These are phyloP conservation scores for Acropora tenuis DNA, from an alignment of 64 coral and sea anemone genomes.

Conservation along the genomic window DNA sequence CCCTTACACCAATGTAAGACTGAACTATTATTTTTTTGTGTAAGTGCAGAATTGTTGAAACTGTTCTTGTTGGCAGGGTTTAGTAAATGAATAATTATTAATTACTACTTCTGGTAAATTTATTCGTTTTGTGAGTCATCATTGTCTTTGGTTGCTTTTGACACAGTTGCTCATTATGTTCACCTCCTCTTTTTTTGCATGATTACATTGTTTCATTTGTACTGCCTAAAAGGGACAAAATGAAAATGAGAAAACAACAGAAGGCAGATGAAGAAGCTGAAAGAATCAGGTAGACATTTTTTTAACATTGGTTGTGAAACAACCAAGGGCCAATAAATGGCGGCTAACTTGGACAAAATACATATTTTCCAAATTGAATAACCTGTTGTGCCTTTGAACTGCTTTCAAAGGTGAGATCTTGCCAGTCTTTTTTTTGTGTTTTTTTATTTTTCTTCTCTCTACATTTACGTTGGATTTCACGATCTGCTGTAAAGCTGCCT, in stretches of 20 bases:
- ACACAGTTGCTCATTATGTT: neutral
- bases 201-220: neutral
- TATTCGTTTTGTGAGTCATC: neutral
- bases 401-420: too few relatives aligned
- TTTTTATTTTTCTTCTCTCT: too few relatives aligned
- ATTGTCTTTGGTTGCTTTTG: too few relatives aligned
- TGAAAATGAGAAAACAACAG: slow-evolving; percentile 91
- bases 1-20: slow-evolving; percentile 90
- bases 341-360: too few relatives aligned
- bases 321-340: too few relatives aligned
- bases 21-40: neutral
- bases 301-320: too few relatives aligned
- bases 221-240: slow-evolving; percentile 57
- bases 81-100: too few relatives aligned
- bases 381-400: too few relatives aligned
- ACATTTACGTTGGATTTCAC: too few relatives aligned
- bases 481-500: too few relatives aligned
- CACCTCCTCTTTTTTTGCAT: neutral
- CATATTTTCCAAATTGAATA: too few relatives aligned
- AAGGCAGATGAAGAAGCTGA: slow-evolving; percentile 94
- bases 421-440: too few relatives aligned
- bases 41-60: neutral
- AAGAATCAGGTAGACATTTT: slow-evolving; percentile 22
- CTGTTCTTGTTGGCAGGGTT: neutral
- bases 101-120: neutral